Evolutionary conservation across 92 coral and sea anemone genomes (phyloP).

Genomic region (Epizoanthus rinbou): DNA sequence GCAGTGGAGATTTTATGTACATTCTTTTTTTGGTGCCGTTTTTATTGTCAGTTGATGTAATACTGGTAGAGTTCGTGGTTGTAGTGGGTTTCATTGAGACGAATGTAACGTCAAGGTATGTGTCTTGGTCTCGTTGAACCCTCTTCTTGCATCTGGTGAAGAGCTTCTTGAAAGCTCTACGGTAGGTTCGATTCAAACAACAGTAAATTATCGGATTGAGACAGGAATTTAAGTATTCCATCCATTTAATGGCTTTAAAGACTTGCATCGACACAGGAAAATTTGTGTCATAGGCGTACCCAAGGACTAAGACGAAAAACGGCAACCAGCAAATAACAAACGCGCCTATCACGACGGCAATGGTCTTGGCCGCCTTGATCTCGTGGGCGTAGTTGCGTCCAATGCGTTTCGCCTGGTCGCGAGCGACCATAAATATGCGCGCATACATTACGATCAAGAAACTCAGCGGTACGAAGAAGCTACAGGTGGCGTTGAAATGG

Average conservation of each 20-base stretch:
- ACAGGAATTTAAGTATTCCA: constrained; percentile 87
- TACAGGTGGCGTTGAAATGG: constrained; percentile 65
- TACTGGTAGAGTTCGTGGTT: constrained; percentile 10
- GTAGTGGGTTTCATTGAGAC: constrained; percentile 14
- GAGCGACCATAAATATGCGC: constrained; percentile 87
- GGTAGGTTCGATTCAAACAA: constrained; percentile 88
- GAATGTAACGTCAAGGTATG: not conserved
- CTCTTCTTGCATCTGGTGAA: constrained; percentile 58
- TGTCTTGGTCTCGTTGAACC: constrained; percentile 25
- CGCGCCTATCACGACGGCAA: constrained; percentile 94
- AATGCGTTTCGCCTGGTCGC: constrained; percentile 84
- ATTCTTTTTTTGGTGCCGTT: not conserved
- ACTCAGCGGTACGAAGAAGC: constrained; percentile 75
- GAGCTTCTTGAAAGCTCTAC: constrained; percentile 83
- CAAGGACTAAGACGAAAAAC: constrained; percentile 72
- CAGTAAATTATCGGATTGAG: constrained; percentile 89
- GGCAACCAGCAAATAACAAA: constrained; percentile 90
- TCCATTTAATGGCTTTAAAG: constrained; percentile 74
- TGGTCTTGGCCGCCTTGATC: constrained; percentile 95
- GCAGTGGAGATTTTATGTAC: constrained; percentile 8
- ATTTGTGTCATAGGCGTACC: constrained; percentile 47
- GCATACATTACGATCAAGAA: constrained; percentile 87
- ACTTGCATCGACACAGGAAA: constrained; percentile 48
- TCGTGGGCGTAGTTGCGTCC: constrained; percentile 85
- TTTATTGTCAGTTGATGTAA: not conserved